A percentile compares a stretch with the other conserved stretches of the same genome.
Evolutionary conservation across 2,113 vertebrate genomes (phyloP).

Genomic region (Clarias magur): DNA sequence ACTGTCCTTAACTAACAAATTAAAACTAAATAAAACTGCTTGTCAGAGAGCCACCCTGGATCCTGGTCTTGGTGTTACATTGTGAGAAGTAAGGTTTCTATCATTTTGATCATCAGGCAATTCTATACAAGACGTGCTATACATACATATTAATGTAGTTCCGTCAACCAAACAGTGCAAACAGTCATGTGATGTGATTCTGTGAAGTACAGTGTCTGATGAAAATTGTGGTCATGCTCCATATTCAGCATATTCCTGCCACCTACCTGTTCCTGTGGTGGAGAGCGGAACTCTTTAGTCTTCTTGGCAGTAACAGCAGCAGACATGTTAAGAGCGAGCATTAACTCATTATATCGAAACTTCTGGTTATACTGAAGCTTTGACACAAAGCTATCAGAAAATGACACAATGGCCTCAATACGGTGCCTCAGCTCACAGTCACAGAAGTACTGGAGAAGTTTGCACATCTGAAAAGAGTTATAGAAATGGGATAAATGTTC

Average conservation of each 20-base stretch:
- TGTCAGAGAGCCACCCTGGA: background rate
- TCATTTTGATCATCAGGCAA: background rate
- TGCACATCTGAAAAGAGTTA: slow-evolving; percentile 83
- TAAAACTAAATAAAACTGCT: background rate
- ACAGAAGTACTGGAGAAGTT: slow-evolving; percentile 95
- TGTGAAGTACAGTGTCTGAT: too few relatives aligned
- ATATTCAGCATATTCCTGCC: too few relatives aligned
- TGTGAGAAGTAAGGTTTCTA: background rate
- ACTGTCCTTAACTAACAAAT: too few relatives aligned
- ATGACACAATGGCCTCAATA: slow-evolving; percentile 92
- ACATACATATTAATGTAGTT: too few relatives aligned
- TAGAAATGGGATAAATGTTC: background rate
- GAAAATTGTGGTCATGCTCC: too few relatives aligned
- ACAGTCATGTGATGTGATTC: too few relatives aligned
- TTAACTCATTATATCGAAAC: slow-evolving; percentile 95
- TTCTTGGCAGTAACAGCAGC: slow-evolving; percentile 94
- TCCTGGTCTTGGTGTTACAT: background rate
- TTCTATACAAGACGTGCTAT: too few relatives aligned
- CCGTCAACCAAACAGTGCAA: too few relatives aligned
- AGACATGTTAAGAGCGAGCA: slow-evolving; percentile 96
- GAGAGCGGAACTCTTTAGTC: slow-evolving; percentile 94
- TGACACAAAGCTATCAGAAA: slow-evolving; percentile 90
- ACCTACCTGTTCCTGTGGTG: slow-evolving; percentile 92
- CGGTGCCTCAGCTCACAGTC: slow-evolving; percentile 95
- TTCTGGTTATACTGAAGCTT: slow-evolving; percentile 96